phyloP scores from a whole-genome alignment of 2,888 invertebrate species.

The Drosophila nigricruria region DNA sequence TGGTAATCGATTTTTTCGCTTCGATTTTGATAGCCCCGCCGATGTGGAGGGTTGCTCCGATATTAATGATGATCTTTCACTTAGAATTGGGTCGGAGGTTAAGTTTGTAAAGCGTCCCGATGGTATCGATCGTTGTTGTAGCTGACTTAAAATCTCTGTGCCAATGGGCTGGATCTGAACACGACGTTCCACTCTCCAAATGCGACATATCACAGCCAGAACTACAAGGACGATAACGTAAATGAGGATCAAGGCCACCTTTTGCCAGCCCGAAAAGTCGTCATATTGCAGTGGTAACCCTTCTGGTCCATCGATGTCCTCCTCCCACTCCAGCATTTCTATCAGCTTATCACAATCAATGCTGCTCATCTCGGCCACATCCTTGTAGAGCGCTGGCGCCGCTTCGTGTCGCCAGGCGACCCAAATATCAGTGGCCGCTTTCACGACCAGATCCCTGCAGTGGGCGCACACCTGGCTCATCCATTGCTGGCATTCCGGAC shows the following conservation, averaged over 20 bases:
- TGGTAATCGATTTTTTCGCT: not conserved
- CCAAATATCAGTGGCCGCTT: not conserved
- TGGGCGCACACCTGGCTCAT: not conserved
- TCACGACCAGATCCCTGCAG: conserved; percentile 1
- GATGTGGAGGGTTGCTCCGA: not conserved
- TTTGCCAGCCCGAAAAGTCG: not conserved
- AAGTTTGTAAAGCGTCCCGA: too few relatives aligned
- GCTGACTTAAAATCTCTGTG: too few relatives aligned
- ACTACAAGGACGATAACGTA: not conserved
- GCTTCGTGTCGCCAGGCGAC: not conserved
- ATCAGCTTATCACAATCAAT: not conserved
- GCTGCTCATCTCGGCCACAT: not conserved
- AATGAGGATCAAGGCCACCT: not conserved
- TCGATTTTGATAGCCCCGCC: not conserved
- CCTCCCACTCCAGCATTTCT: not conserved
- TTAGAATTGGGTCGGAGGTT: not conserved
- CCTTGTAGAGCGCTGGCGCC: not conserved
- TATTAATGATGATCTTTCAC: not conserved
- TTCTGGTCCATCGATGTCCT: too few relatives aligned
- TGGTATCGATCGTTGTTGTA: not conserved
- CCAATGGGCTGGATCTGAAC: not conserved
- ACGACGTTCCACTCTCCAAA: not conserved
- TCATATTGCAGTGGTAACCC: not conserved
- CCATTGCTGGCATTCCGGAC: not conserved
- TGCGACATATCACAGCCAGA: not conserved